Evolutionary conservation across 1,140 invertebrate species (phyloP).

Genomic region (Diorhabda sublineata): DNA sequence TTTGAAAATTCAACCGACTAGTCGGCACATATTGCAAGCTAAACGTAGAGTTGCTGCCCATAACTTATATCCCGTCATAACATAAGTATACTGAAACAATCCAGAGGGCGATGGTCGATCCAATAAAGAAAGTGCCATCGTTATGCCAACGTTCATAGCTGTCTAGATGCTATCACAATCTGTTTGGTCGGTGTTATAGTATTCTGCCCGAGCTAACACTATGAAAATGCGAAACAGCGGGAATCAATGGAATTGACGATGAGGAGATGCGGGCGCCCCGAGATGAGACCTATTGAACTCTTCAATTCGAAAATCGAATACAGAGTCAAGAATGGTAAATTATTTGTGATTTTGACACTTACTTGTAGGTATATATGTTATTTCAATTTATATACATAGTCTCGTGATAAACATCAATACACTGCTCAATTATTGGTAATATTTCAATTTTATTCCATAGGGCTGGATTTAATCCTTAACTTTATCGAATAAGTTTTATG

Average conservation of each 20-base stretch:
- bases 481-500: no score
- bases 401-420: no score
- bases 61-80: background rate
- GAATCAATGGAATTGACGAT: slow-evolving; percentile 19
- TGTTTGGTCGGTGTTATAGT: slow-evolving; percentile 10
- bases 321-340: background rate
- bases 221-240: slow-evolving; percentile 20
- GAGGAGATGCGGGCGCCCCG: slow-evolving; percentile 16
- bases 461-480: no score
- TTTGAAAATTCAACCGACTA: background rate
- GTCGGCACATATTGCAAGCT: background rate
- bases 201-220: slow-evolving; percentile 4
- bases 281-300: slow-evolving; percentile 17
- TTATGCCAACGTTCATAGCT: slow-evolving; percentile 10
- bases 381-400: no score
- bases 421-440: no score
- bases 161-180: slow-evolving; percentile 15
- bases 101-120: slow-evolving; percentile 12
- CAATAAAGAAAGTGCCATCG: slow-evolving; percentile 9
- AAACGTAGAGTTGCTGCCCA: background rate
- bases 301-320: slow-evolving; percentile 7
- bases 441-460: no score
- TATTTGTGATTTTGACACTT: no score
- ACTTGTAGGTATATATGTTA: no score
- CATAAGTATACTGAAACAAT: background rate